phyloP scores from a whole-genome alignment of 2,797 vertebrate genomes.

The Enteromius trimaculatus region DNA sequence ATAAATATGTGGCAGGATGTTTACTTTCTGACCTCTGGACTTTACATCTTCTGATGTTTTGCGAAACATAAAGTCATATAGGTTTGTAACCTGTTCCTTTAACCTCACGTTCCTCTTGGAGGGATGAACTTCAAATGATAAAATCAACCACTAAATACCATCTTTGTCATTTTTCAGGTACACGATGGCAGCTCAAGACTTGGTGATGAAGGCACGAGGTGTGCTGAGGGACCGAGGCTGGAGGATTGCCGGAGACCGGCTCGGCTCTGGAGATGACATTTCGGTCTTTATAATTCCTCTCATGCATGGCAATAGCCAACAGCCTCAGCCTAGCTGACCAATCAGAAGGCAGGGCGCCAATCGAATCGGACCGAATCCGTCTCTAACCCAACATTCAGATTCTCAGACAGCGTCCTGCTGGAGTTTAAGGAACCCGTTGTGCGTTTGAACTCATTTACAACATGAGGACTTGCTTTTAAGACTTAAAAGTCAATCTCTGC shows the following conservation, averaged over 20 bases:
- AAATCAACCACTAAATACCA: not conserved
- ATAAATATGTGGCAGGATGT: not conserved
- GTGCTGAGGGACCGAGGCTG: constrained; percentile 94
- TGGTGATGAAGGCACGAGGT: constrained; percentile 94
- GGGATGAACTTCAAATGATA: not conserved
- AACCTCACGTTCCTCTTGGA: not conserved
- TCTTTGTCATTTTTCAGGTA: constrained; percentile 79
- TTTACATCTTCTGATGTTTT: not conserved
- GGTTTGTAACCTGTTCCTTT: not conserved
- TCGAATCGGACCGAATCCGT: not conserved
- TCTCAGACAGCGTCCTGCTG: constrained; percentile 29
- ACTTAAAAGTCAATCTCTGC: not conserved
- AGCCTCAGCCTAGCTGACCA: constrained; percentile 71
- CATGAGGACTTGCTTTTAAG: constrained; percentile 23
- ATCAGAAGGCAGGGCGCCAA: constrained; percentile 28
- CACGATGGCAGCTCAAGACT: constrained; percentile 94
- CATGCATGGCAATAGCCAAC: constrained; percentile 84
- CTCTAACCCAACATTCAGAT: not conserved
- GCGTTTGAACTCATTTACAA: constrained; percentile 28
- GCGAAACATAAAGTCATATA: too few species aligned
- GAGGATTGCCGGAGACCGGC: constrained; percentile 92
- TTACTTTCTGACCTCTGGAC: not conserved
- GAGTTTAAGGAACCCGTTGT: constrained; percentile 20
- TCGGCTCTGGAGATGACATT: constrained; percentile 97
- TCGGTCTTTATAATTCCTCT: constrained; percentile 97